Evolutionary conservation across 2,888 invertebrate genomes (phyloP), one percentile per base, ranked within the genome.

Genomic region (Podabrus alpinus): DNA sequence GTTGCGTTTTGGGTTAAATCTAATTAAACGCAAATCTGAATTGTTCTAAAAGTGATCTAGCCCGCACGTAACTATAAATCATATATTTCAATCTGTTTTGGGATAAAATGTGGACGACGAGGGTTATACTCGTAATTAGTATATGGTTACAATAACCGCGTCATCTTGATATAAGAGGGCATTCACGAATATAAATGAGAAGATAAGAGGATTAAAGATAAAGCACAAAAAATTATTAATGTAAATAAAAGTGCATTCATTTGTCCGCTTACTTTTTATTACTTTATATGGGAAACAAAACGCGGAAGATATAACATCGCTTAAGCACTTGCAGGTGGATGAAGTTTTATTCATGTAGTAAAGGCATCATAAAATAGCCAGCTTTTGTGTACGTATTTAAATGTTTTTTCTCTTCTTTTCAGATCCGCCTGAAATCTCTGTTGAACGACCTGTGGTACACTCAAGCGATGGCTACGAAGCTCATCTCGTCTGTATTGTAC

Each of bases 401-500:
- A 72, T 68, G 16, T 67, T 67, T 67, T 62, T 17, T 64, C 21
- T 64, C 19, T 64, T 73, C 64, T 87, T 88, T 88, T 59, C 87
- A 90, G 90, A 90, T 87, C 89, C 90, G 66, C 90, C 90, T 25
- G 90, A 90, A 85, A 90, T 90, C 78, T 88, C 89, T 69, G 89
- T 92, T 77, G 92, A 92, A 85, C 88, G 90, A 81, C 89, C 91
- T 67, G 89, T 92, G 85, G 91, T 92, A 72, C 92, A 92, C 85
- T 91, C 92, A 5, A 92, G 91, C 11, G 92, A 92, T 85, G 92
- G 92, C 73, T 90, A 90, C 81, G 92, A 92, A 84, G 92, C 92
- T 19, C 91, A 91, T 85, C 88, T 92, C 70, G 92, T 92, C 69
- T 92, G 92, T 85, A 91, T 92, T 79, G 92, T 92, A 45, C 92